A percentile compares a stretch with the other conserved stretches of the same genome.
Conservation (phyloP, 2,797 vertebrate genomes). For the Pogonophryne albipinna region DNA sequence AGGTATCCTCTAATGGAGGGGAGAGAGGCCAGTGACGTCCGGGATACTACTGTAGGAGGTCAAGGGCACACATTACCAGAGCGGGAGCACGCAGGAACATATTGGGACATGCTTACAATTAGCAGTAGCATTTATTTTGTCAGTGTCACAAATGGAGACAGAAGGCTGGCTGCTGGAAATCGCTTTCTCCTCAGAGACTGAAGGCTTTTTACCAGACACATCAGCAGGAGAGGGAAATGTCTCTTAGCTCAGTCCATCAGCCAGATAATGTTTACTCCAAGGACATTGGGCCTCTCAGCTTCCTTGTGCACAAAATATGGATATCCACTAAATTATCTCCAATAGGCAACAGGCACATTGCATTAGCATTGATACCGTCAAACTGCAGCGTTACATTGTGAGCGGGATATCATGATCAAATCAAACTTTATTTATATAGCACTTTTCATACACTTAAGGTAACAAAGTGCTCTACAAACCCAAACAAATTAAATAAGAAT, state of each 20-base stretch:
- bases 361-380: neutral
- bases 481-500: no score
- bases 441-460: no score
- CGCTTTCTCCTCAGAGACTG: conserved; percentile 40
- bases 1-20: conserved; percentile 84
- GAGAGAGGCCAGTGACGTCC: conserved; percentile 68
- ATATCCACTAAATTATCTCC: conserved; percentile 21
- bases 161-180: conserved; percentile 39
- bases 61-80: conserved; percentile 53
- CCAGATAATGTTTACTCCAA: conserved; percentile 58
- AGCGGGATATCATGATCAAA: conserved; percentile 39
- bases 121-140: conserved; percentile 61
- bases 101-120: conserved; percentile 61
- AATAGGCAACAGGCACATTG: conserved; percentile 19
- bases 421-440: no score
- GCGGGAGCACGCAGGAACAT: conserved; percentile 33
- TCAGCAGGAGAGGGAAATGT: conserved; percentile 19
- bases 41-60: conserved; percentile 54
- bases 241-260: conserved; percentile 25
- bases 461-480: no score
- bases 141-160: conserved; percentile 53
- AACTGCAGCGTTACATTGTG: conserved; percentile 27
- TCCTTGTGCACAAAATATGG: conserved; percentile 36
- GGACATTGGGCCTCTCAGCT: conserved; percentile 44
- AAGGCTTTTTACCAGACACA: conserved; percentile 42